Conservation (phyloP, 92 coral and sea anemone species). For the Plumapathes pennacea region DNA sequence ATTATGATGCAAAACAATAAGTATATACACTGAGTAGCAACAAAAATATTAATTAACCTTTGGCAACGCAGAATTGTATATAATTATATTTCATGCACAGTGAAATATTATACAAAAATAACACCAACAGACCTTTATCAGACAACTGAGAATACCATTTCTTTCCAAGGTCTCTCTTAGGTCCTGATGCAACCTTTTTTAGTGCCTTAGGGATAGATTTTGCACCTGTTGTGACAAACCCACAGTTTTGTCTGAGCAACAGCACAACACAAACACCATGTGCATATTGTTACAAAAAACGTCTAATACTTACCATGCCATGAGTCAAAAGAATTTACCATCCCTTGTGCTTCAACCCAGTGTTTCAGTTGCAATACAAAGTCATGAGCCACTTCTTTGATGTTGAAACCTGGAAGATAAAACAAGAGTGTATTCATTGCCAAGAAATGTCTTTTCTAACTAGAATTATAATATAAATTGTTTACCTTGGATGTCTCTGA, state of each 20-base stretch:
- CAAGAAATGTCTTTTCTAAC: background rate
- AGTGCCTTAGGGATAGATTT: slow-evolving; percentile 6
- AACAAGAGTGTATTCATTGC: background rate
- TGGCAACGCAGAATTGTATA: background rate
- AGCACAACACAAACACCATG: too few relatives aligned
- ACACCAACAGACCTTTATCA: slow-evolving; percentile 15
- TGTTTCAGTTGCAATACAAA: slow-evolving; percentile 22
- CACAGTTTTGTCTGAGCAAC: too few relatives aligned
- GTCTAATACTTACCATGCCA: slow-evolving; percentile 14
- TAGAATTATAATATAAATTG: background rate
- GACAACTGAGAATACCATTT: slow-evolving; percentile 10
- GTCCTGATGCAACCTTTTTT: slow-evolving; percentile 7
- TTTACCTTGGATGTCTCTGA: slow-evolving; percentile 1
- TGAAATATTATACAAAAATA: too few relatives aligned
- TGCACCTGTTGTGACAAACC: too few relatives aligned
- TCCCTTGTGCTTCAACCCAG: slow-evolving; percentile 12
- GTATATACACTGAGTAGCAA: background rate
- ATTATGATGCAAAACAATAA: background rate
- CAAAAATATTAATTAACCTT: background rate
- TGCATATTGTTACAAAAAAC: too few relatives aligned
- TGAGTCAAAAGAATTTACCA: slow-evolving; percentile 17
- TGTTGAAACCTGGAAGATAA: slow-evolving; percentile 4
- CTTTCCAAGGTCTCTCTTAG: slow-evolving; percentile 8
- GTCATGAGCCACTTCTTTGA: slow-evolving; percentile 19
- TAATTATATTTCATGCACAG: too few relatives aligned